These are phyloP conservation scores for Theocolax elegans DNA, from an alignment of 1,140 invertebrate species.

Conservation along the genomic window DNA sequence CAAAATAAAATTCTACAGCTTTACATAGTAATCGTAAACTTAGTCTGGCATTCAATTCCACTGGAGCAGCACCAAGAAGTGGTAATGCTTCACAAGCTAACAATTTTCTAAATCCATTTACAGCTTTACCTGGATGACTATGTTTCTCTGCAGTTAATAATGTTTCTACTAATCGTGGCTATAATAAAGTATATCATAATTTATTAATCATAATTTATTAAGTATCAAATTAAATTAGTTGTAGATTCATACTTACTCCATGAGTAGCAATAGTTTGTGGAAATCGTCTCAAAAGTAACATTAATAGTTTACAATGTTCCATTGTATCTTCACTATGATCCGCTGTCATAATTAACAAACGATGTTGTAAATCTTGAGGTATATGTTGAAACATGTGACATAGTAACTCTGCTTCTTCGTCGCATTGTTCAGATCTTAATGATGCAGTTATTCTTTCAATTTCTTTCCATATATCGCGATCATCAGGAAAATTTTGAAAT, in stretches of 20 bases:
- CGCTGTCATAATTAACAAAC: constrained; percentile 81
- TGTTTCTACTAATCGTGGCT: constrained; percentile 78
- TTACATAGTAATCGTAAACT: constrained; percentile 73
- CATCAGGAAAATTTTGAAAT: constrained; percentile 73
- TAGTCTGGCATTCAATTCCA: constrained; percentile 74
- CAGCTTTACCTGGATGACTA: constrained; percentile 71
- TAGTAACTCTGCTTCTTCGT: constrained; percentile 68
- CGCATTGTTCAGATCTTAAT: constrained; percentile 72
- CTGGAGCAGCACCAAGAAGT: constrained; percentile 72
- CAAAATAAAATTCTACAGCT: constrained; percentile 74
- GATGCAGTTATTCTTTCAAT: constrained; percentile 82
- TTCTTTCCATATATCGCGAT: constrained; percentile 79
- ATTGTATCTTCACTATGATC: constrained; percentile 88
- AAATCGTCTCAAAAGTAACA: constrained; percentile 83
- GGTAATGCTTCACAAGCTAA: constrained; percentile 81
- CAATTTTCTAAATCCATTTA: constrained; percentile 79
- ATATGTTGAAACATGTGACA: constrained; percentile 77
- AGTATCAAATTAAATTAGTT: constrained; percentile 31
- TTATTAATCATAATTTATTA: constrained; percentile 2
- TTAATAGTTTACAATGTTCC: constrained; percentile 84
- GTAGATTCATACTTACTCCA: constrained; percentile 70
- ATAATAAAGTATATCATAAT: constrained; percentile 24
- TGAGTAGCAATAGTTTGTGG: constrained; percentile 81
- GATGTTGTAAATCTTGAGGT: constrained; percentile 78
- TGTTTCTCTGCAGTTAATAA: constrained; percentile 81